Evolutionary conservation across 2,888 invertebrate genomes (phyloP), one percentile per base, ranked within the genome.

Genomic region (Agapostemon virescens): DNA sequence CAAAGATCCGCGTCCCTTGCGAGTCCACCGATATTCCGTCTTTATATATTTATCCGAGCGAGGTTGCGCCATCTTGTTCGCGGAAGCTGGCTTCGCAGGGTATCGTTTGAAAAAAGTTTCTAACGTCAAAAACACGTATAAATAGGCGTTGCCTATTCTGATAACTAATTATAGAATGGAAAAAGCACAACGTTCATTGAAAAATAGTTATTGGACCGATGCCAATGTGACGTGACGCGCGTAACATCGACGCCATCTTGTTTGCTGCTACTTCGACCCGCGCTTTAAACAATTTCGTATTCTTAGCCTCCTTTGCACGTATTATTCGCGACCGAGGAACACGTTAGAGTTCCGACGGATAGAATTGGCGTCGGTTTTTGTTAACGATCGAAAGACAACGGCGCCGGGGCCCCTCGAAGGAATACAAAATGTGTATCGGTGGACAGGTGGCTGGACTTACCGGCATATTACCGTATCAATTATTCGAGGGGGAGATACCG

Each of bases 401-500:
- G n/a, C 49, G 49, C 11, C 0, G 49, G 11, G n/a, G n/a, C n/a
- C 11, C n/a, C n/a, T 2, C 11, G n/a, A 49, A 49, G 2, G 3
- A n/a, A 1, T 11, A n/a, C n/a, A 36, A 38, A 45, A 64, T 2
- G 36, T 17, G 7, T n/a, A n/a, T n/a, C 30, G 2, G 20, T 17
- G 33, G 52, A 77, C 66, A 58, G 66, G 52, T 61, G 45, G 20
- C 13, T 52, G 38, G 63, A 45, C 49, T 71, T 40, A 64, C 74
- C 79, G 13, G 79, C 74, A 66, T 69, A 36, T 71, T 20, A 13
- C 63, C 20, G 26, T 49, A 49, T 52, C 73, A 23, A 45, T 66
- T n/a, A 17, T 69, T 73, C 15, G 69, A 26, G 52, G 26, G 61
- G 69, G 30, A 55, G 79, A 79, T 81, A 81, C 33, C 79, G 40